Evolutionary conservation across 2,888 invertebrate species (phyloP).

Genomic region (Spodoptera littoralis): DNA sequence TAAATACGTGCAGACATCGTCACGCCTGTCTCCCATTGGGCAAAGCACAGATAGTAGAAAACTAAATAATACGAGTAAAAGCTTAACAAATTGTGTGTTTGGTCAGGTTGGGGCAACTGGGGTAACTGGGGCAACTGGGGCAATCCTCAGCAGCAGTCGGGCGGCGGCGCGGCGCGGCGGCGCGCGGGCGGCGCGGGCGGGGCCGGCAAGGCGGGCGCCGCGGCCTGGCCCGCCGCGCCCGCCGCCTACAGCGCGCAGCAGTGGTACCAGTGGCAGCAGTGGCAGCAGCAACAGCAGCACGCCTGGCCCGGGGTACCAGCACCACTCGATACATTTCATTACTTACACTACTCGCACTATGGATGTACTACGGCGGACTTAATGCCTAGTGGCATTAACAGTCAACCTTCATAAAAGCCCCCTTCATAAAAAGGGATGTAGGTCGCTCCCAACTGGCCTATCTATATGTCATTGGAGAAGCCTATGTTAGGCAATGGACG

Average conservation of each 20-base stretch:
- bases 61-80: no score
- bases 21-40: no score
- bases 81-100: neutral
- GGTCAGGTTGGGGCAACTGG: conserved; percentile 74
- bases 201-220: conserved; percentile 54
- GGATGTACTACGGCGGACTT: no score
- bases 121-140: conserved; percentile 80
- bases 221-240: conserved; percentile 75
- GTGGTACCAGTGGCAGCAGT: conserved; percentile 87
- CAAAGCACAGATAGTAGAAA: no score
- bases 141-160: conserved; percentile 55
- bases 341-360: no score
- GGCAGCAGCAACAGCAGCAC: conserved; percentile 83
- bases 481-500: no score
- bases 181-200: conserved; percentile 45
- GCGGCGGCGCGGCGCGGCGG: conserved; percentile 20
- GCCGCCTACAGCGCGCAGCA: conserved; percentile 81
- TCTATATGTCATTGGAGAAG: no score
- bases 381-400: no score
- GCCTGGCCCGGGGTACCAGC: conserved; percentile 73
- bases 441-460: no score
- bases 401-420: no score
- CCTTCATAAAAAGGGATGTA: no score
- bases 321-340: neutral
- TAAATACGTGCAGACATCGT: no score